Conservation (phyloP, 35 echinoderm and acorn worm species). For the Patiria miniata region DNA sequence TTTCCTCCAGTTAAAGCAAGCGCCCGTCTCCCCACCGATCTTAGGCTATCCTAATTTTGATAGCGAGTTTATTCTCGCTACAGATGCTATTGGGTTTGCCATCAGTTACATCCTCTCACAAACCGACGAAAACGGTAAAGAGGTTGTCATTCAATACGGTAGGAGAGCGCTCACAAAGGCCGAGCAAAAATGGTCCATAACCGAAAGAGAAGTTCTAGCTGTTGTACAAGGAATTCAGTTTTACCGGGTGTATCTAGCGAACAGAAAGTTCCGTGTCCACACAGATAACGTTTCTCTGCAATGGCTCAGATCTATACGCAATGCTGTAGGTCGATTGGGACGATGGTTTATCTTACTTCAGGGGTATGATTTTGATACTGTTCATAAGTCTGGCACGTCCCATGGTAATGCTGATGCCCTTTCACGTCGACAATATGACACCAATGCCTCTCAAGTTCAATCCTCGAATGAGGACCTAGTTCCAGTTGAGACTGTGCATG, state of each 20-base stretch:
- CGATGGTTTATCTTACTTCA: slow-evolving; percentile 67
- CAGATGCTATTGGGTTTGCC: slow-evolving; percentile 49
- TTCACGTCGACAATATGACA: too few relatives aligned
- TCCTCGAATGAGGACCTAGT: too few relatives aligned
- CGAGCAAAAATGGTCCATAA: too few relatives aligned
- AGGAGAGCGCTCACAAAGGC: slow-evolving; percentile 21
- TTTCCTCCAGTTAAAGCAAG: slow-evolving; percentile 47
- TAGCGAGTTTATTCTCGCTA: slow-evolving; percentile 46
- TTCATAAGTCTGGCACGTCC: slow-evolving; percentile 39
- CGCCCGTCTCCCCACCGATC: slow-evolving; percentile 48
- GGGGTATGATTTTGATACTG: slow-evolving; percentile 47
- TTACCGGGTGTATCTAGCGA: slow-evolving; percentile 35
- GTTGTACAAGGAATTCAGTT: slow-evolving; percentile 4
- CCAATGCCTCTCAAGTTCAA: too few relatives aligned
- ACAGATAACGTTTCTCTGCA: too few relatives aligned
- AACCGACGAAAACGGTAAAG: slow-evolving; percentile 34
- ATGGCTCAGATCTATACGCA: too few relatives aligned
- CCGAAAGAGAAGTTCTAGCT: too few relatives aligned
- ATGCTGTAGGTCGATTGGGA: slow-evolving; percentile 33
- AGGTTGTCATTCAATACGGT: slow-evolving; percentile 45
- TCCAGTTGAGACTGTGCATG: too few relatives aligned
- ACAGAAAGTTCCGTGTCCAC: too few relatives aligned
- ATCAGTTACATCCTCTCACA: slow-evolving; percentile 58
- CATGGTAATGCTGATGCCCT: too few relatives aligned
- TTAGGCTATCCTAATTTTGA: slow-evolving; percentile 67